Evolutionary conservation across 2,888 invertebrate species (phyloP), one percentile per base, ranked within the genome.

Genomic region (Hirtodrosophila alboralis): DNA sequence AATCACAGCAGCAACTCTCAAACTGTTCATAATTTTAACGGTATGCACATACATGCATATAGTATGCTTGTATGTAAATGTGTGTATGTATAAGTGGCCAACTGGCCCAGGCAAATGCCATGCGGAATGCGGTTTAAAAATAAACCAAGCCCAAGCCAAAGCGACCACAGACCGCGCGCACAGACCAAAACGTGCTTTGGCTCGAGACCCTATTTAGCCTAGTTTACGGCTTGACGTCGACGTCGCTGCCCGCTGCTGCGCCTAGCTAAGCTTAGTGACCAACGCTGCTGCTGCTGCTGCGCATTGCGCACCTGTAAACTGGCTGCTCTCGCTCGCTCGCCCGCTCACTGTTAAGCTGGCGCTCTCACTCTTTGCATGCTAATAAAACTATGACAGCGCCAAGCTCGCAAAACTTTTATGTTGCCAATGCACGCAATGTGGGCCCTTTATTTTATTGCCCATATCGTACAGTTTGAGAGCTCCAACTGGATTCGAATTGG

Each of bases 151-250:
- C 78, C 77, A 75, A 67, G 83, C 41, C 49, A 30, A 54, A 27
- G 38, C 37, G 63, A 65, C 66, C 56, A 51, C 27, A 23, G 30
- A 18, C 33, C 5, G 49, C 26, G 44, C 48, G 34, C 27, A 30
- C 10, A 51, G 56, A 74, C 66, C 64, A 70, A 84, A 86, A 84
- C 83, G 81, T 86, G 83, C 84, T 86, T 84, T 80, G 81, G 74
- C 86, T 75, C 63, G 40, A 79, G 87, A 86, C 72, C 84, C 84
- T 86, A 86, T 77, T 86, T 86, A 86, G 87, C 85, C 85, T 79
- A 86, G 84, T 86, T 85, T 80, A 85, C 74, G 64, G 62, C 81
- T 51, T 34, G 41, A 56, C 59, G 41, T 45, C 41, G 44, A 12
- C 34, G 30, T n/a, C 14, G 26, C n/a, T 30, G 38, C 37, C 48